Base-by-base conservation (phyloP, 2,113 vertebrate genomes). In the Mastomys natalensis region DNA sequence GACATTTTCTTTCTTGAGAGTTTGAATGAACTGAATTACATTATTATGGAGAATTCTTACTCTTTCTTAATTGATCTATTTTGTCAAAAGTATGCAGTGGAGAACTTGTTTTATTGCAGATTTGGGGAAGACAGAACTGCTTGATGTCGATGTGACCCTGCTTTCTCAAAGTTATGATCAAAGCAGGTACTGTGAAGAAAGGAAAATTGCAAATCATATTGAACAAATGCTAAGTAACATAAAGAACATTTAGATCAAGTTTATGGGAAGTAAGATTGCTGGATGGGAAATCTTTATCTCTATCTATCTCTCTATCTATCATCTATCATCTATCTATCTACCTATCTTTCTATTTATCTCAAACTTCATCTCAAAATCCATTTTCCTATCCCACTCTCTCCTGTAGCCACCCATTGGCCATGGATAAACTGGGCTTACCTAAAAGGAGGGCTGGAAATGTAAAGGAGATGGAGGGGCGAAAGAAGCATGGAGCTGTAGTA, bases 21-120 rank as follows among this genome's bases (percentile, higher is more conserved):
- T 72, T 90, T 87, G 8, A 68, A 94, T 91, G 93, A 91, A 70
- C 43, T 95, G 31, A 77, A n/a, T 89, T 11, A 51, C 7, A 91
- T 53, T 72, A 60, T 58, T n/a, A 77, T 82, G 55, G 15, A 13
- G 86, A 22, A 91, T 48, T 73, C 9, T 55, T 37, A 88, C 8
- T 77, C 11, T 84, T 64, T 13, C 26, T 21, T 13, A 53, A 92
- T 92, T 94, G 4, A 31, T 53, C 53, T 80, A 21, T 37, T 81
- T 58, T 58, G 51, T 51, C 11, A 53, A 2, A 95, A 64, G 24
- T 81, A 58, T 34, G 1, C 89, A 51, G 66, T 7, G 3, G 34
- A 82, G 51, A 51, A 51, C 51, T 51, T 51, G 24, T 78, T 93
- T 58, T 24, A 60, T 37, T 91, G 76, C 2, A 80, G 43, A 11